A percentile compares a stretch with the other conserved stretches of the same genome.
phyloP scores from a whole-genome alignment of 2,113 vertebrate genomes.

The Zapornia atra region DNA sequence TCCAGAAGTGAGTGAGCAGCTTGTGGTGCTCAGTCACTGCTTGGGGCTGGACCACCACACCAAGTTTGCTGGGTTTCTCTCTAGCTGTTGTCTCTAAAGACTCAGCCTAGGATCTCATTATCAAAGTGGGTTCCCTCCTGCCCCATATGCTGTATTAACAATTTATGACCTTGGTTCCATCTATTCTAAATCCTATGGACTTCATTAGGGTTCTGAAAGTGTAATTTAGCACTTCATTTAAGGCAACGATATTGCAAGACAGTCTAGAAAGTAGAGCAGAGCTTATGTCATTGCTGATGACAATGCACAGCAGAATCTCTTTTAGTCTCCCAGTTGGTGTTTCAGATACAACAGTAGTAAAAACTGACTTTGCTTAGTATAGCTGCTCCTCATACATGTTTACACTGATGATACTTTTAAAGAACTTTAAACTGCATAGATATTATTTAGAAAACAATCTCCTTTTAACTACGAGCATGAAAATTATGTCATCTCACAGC shows the following conservation, averaged over 20 bases:
- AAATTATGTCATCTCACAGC: neutral
- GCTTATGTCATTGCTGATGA: neutral
- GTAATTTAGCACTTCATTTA: neutral
- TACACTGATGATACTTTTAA: neutral
- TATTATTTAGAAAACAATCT: neutral
- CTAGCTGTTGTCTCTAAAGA: neutral
- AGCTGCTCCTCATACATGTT: accelerated
- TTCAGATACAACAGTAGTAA: neutral
- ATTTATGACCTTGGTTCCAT: neutral
- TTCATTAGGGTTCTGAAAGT: neutral
- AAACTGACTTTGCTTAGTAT: neutral
- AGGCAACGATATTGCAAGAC: neutral
- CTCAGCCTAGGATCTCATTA: neutral
- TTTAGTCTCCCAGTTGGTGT: neutral
- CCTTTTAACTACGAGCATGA: neutral
- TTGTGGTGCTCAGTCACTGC: no score
- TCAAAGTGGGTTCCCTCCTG: neutral
- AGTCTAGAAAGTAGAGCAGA: neutral
- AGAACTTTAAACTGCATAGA: neutral
- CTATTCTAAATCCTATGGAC: neutral
- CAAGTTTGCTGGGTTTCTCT: neutral
- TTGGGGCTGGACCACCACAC: no score
- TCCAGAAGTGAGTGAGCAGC: no score
- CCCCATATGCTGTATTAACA: neutral
- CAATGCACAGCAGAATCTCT: neutral